Base-by-base conservation (phyloP, 2,113 vertebrate species). In the Atractosteus spatula region DNA sequence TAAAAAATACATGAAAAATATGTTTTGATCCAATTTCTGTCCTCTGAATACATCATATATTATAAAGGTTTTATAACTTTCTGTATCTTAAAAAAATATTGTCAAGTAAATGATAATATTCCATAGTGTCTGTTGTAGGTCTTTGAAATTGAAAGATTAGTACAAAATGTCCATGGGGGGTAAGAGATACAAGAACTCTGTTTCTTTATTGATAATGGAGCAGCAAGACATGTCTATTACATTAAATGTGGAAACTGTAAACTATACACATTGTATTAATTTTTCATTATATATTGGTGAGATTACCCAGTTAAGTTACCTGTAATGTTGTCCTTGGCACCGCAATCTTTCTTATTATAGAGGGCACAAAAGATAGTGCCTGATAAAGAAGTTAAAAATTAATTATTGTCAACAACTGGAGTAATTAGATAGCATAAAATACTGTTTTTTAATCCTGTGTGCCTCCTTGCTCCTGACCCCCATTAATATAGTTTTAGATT, bases 71-170 rank as follows among this genome's bases (percentile, higher is more conserved):
- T 29, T 29, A 29, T 29, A 29, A 29, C 29, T 29, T 29, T 29
- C 2, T 29, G 29, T 29, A 29, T 29, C 29, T 29, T 29, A 29
- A 29, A 29, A 29, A 29, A 29, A 29, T 29, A 29, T 29, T 29
- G 2, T 29, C 2, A 29, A 29, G 29, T 29, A 29, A 29, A 29
- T 29, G 29, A 29, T 78, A 71, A 59, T 41, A 73, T 78, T 81
- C 74, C 76, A 71, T 45, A 54, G 57, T 14, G 56, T 55, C 41
- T 63, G 81, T 74, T 69, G 80, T 74, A 42, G 55, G 71, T 84
- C 29, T 29, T 81, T 75, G 79, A 55, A 64, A 69, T 71, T 73
- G 67, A 80, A 71, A 73, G 72, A 16, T 29, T 16, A 7, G 10
- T 69, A 72, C 59, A 43, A 62, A 11, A 68, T 69, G 80, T 71